Percentiles rank a stretch among this genome's conserved stretches.
Evolutionary conservation across 2,113 vertebrate genomes (phyloP).

Genomic region (Oreochromis tanganicae): DNA sequence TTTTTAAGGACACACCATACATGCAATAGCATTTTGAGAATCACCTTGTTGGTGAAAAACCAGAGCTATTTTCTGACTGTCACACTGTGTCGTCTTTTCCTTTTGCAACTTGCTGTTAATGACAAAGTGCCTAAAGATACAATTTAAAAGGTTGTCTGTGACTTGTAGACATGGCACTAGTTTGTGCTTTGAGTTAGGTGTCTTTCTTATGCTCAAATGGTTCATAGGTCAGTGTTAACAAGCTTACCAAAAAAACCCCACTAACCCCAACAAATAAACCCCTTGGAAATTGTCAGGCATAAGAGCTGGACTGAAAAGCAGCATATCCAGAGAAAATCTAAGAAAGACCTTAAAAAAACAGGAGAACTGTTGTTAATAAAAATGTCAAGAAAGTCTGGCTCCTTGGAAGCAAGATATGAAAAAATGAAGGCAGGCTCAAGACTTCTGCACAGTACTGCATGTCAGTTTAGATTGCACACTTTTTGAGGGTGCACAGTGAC

Average conservation of each 20-base stretch:
- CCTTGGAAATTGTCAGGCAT: not conserved
- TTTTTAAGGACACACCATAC: not conserved
- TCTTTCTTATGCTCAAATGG: not conserved
- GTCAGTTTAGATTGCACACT: not conserved
- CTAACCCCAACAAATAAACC: not conserved
- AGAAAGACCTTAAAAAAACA: not conserved
- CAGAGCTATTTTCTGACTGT: not conserved
- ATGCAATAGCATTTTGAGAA: not conserved
- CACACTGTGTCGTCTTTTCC: not conserved
- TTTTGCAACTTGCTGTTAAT: not conserved
- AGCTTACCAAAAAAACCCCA: accelerated
- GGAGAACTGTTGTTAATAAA: not conserved
- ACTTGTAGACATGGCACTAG: not conserved
- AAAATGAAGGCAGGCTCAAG: not conserved
- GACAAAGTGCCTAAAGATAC: not conserved
- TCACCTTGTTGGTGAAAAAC: not conserved
- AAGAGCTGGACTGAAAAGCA: not conserved
- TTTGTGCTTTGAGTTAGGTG: not conserved
- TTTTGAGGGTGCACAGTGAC: not conserved
- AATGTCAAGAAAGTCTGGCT: not conserved
- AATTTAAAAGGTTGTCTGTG: not conserved
- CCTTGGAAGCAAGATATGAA: not conserved
- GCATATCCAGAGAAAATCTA: not conserved
- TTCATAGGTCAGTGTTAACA: not conserved
- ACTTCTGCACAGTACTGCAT: not conserved